Percentiles rank a stretch among this genome's conserved stretches.
phyloP scores from a whole-genome alignment of 2,113 vertebrate genomes.

The Opisthocomus hoazin region DNA sequence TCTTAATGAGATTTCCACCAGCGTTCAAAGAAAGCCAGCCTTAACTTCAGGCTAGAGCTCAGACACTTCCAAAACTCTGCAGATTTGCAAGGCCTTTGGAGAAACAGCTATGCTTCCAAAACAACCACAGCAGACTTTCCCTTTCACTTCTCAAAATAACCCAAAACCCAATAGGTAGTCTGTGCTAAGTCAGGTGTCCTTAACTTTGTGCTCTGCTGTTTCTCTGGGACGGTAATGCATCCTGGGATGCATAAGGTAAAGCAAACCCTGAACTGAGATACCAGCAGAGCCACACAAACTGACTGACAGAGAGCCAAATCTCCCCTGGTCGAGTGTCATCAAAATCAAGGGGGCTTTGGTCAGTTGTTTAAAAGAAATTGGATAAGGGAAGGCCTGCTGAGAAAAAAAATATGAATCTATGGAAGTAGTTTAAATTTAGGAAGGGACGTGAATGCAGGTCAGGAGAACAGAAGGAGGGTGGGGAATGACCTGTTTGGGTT shows the following conservation, averaged over 20 bases:
- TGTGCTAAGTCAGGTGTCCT: not conserved
- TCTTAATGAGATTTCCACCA: not conserved
- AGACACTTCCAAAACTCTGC: not conserved
- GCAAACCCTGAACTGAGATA: not conserved
- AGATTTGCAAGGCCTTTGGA: not conserved
- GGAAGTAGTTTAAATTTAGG: not conserved
- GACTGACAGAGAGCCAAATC: not conserved
- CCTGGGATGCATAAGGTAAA: rapidly evolving
- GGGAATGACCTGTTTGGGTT: not conserved
- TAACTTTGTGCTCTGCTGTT: not conserved
- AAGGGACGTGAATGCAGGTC: not conserved
- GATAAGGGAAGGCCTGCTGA: not conserved
- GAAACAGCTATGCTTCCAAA: not conserved
- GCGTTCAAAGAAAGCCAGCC: not conserved
- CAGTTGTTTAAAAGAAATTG: not conserved
- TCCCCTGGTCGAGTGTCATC: not conserved
- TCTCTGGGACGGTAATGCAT: not conserved
- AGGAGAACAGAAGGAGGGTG: not conserved
- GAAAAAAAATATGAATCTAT: not conserved
- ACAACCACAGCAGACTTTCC: not conserved
- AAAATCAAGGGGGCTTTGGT: not conserved
- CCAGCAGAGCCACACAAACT: not conserved
- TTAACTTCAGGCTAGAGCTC: not conserved
- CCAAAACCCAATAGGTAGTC: not conserved
- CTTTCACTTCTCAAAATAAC: not conserved